phyloP scores from a whole-genome alignment of 2,797 vertebrate species.

The Dipus sagitta region DNA sequence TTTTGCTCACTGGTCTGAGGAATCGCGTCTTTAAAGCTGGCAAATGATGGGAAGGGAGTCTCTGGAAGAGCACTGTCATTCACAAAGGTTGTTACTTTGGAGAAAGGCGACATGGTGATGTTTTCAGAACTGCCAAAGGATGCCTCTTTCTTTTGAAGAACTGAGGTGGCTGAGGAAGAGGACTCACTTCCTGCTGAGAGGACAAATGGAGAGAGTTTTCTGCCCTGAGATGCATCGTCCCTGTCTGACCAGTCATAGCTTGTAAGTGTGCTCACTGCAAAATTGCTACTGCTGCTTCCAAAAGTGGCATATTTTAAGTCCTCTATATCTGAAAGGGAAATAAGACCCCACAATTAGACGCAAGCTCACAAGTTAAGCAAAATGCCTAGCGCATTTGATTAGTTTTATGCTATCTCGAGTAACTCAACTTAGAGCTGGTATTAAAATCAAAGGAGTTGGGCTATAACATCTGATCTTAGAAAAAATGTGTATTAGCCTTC shows the following conservation, averaged over 20 bases:
- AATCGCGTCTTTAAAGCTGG: slow-evolving; percentile 87
- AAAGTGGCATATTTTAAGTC: slow-evolving; percentile 95
- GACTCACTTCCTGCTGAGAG: slow-evolving; percentile 87
- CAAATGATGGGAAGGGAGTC: slow-evolving; percentile 90
- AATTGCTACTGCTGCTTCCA: slow-evolving; percentile 89
- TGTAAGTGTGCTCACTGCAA: slow-evolving; percentile 90
- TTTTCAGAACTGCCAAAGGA: slow-evolving; percentile 94
- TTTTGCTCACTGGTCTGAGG: slow-evolving; percentile 58
- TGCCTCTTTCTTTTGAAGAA: slow-evolving; percentile 92
- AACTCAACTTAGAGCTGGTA: slow-evolving; percentile 65
- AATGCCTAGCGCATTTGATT: slow-evolving; percentile 54
- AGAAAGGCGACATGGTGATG: slow-evolving; percentile 90
- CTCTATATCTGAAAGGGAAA: slow-evolving; percentile 93
- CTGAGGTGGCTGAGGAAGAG: slow-evolving; percentile 87
- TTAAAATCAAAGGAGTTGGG: slow-evolving; percentile 66
- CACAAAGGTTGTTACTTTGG: slow-evolving; percentile 91
- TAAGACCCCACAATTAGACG: slow-evolving; percentile 84
- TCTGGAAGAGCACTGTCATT: slow-evolving; percentile 89
- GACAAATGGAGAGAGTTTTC: slow-evolving; percentile 86
- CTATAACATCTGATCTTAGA: slow-evolving; percentile 64
- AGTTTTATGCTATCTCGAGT: slow-evolving; percentile 41
- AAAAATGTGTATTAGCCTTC: slow-evolving; percentile 56
- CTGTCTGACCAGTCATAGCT: slow-evolving; percentile 95
- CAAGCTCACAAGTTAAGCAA: slow-evolving; percentile 60
- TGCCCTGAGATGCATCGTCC: slow-evolving; percentile 91